Percentiles rank a stretch among this genome's conserved stretches.
Evolutionary conservation across 2,888 invertebrate species (phyloP).

Genomic region (Catocala fraxini): DNA sequence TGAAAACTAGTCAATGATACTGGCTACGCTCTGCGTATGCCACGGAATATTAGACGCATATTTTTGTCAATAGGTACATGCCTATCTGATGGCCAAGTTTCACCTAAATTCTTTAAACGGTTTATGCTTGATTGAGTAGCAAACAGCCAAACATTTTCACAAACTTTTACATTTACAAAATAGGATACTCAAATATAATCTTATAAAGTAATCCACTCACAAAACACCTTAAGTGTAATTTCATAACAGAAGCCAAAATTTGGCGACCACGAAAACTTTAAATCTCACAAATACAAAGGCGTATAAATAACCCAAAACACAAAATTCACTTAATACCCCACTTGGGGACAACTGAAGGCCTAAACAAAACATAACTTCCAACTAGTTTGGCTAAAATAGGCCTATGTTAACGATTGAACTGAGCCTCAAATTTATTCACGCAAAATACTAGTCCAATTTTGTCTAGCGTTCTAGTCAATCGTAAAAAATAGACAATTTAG

Average conservation of each 20-base stretch:
- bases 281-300: slow-evolving; percentile 16
- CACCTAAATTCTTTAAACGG: background rate
- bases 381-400: slow-evolving; percentile 25
- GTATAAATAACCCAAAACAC: slow-evolving; percentile 31
- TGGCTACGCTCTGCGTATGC: too few relatives aligned
- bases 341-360: slow-evolving; percentile 24
- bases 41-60: too few relatives aligned
- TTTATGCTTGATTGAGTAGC: too few relatives aligned
- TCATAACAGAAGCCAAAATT: background rate
- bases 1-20: too few relatives aligned
- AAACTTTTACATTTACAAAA: too few relatives aligned
- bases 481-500: slow-evolving; percentile 15
- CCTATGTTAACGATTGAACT: slow-evolving; percentile 26
- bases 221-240: background rate
- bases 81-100: background rate
- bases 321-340: slow-evolving; percentile 41
- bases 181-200: too few relatives aligned
- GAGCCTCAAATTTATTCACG: slow-evolving; percentile 20
- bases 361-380: slow-evolving; percentile 37
- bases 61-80: too few relatives aligned
- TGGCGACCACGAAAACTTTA: slow-evolving; percentile 18
- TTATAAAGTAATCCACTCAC: background rate
- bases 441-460: slow-evolving; percentile 16
- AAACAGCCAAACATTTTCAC: too few relatives aligned
- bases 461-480: slow-evolving; percentile 12